A percentile compares a stretch with the other conserved stretches of the same genome.
These are phyloP conservation scores for Gopherus flavomarginatus DNA, from an alignment of 2,113 vertebrate genomes.

Conservation along the genomic window DNA sequence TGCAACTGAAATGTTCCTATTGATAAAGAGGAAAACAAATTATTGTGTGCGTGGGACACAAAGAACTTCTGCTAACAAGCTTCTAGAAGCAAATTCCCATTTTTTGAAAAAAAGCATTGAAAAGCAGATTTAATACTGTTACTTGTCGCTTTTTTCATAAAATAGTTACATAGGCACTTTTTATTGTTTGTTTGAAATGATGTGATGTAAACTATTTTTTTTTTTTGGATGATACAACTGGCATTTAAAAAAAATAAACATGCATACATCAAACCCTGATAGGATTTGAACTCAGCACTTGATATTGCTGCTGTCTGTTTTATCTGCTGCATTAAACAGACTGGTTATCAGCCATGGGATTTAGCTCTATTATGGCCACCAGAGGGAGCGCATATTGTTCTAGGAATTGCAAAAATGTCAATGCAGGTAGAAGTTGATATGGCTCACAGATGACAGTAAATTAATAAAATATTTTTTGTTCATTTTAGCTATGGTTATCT, in stretches of 20 bases:
- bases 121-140: background rate
- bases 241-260: background rate
- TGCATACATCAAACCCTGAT: background rate
- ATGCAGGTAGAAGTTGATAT: background rate
- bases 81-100: background rate
- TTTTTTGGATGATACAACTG: background rate
- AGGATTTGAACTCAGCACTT: background rate
- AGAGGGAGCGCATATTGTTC: constrained; percentile 68
- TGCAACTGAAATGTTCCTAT: background rate
- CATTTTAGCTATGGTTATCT: background rate
- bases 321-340: background rate
- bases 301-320: background rate
- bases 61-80: background rate
- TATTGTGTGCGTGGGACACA: background rate
- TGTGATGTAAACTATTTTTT: background rate
- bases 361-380: constrained; percentile 49
- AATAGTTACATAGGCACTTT: background rate
- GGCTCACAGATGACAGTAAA: background rate
- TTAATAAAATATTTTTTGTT: background rate
- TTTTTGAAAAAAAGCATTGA: no score
- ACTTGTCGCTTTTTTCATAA: background rate
- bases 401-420: background rate
- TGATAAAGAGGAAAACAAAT: background rate
- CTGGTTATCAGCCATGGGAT: background rate
- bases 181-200: background rate